Evolutionary conservation across 2,113 vertebrate genomes (phyloP).

Genomic region (Phoenicopterus ruber): DNA sequence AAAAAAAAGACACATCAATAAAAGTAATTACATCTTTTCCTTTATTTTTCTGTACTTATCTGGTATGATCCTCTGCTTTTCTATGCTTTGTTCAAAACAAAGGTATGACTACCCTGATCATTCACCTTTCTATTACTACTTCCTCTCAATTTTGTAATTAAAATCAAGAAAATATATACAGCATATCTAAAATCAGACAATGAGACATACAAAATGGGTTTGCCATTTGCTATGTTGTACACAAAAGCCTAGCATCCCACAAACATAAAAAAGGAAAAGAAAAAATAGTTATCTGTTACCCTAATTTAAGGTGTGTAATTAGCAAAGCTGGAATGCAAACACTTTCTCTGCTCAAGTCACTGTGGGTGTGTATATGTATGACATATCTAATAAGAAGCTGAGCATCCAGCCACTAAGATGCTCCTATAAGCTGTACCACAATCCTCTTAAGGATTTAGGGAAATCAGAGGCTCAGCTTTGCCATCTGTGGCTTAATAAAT

Average conservation of each 20-base stretch:
- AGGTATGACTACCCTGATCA: background rate
- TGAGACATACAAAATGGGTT: background rate
- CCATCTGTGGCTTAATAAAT: slow-evolving; percentile 70
- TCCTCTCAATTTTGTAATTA: background rate
- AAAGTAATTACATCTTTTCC: background rate
- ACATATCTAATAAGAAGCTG: slow-evolving; percentile 59
- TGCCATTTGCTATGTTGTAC: background rate
- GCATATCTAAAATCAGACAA: background rate
- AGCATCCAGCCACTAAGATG: slow-evolving; percentile 63
- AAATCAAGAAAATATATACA: background rate
- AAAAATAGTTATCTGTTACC: background rate
- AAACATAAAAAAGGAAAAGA: background rate
- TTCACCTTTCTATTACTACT: background rate
- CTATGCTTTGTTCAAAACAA: background rate
- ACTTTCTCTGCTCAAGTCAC: background rate
- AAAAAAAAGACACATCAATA: background rate
- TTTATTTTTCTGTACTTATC: background rate
- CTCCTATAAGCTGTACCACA: slow-evolving; percentile 55
- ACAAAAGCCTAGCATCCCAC: background rate
- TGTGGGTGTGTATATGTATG: slow-evolving; percentile 6
- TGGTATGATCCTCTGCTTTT: background rate
- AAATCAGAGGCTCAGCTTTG: slow-evolving; percentile 67
- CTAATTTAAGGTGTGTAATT: slow-evolving; percentile 46
- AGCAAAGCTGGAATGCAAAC: slow-evolving; percentile 28
- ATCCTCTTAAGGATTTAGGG: slow-evolving; percentile 73